Conservation (phyloP, 2,888 invertebrate species). For the Opisthograptis luteolata region DNA sequence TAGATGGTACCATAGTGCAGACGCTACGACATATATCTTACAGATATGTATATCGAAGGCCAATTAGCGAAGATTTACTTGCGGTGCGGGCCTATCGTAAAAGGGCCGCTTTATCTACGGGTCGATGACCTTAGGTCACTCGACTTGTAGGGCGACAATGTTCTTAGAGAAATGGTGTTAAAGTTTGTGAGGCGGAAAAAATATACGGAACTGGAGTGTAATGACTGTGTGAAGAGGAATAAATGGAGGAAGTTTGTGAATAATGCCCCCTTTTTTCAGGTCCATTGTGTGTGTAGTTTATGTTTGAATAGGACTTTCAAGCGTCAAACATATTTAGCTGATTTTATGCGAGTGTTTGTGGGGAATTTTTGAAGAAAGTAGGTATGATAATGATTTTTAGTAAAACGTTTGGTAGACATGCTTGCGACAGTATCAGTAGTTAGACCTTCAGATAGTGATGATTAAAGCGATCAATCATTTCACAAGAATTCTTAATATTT, state of each 20-base stretch:
- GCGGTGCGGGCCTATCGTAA: conserved; percentile 5
- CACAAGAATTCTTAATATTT: no score
- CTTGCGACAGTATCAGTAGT: no score
- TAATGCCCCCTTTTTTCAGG: neutral
- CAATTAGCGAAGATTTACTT: conserved; percentile 25
- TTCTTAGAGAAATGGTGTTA: neutral
- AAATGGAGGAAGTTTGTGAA: conserved; percentile 6
- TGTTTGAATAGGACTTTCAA: neutral
- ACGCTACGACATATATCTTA: no score
- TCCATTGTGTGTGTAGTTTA: neutral
- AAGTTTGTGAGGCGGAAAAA: conserved; percentile 2
- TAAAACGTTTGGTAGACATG: no score
- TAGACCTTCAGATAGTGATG: no score
- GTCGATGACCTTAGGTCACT: conserved; percentile 28
- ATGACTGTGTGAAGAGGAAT: conserved; percentile 2
- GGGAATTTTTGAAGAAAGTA: no score
- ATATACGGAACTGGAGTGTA: neutral
- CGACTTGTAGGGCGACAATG: conserved; percentile 11
- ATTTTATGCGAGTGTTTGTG: neutral
- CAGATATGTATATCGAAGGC: neutral
- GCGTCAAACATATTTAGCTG: neutral
- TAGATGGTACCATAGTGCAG: no score
- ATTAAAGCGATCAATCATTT: no score
- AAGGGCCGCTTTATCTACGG: conserved; percentile 20
- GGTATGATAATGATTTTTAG: no score